A percentile compares a stretch with the other conserved stretches of the same genome.
Conservation (phyloP, 2,113 vertebrate genomes). For the Xenotilapia leptura region DNA sequence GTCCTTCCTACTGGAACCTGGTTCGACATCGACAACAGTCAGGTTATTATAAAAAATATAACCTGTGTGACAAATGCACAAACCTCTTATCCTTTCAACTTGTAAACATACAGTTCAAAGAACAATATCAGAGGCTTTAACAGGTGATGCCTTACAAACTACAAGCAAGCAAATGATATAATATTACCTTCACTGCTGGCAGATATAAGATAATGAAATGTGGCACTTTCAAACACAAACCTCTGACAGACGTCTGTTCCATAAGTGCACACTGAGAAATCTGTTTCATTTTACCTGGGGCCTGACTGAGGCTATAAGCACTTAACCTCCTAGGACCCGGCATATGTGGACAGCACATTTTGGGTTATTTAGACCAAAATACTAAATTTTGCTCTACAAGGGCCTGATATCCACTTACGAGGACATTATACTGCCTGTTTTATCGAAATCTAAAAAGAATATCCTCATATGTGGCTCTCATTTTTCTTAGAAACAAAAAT, state of each 20-base stretch:
- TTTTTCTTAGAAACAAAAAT: neutral
- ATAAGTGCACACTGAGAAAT: neutral
- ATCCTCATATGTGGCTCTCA: neutral
- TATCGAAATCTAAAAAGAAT: neutral
- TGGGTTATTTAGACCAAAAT: fast-evolving
- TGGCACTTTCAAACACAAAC: neutral
- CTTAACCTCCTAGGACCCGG: fast-evolving
- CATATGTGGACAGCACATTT: neutral
- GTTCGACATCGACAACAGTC: neutral
- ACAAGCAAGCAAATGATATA: neutral
- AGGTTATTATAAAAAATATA: neutral
- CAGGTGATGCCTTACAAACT: neutral
- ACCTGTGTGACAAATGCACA: neutral
- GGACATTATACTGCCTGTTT: fast-evolving
- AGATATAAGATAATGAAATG: neutral
- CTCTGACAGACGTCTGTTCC: neutral
- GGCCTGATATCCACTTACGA: neutral
- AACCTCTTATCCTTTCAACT: neutral
- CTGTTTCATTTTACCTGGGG: fast-evolving
- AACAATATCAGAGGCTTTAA: neutral
- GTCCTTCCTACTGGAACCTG: conserved; percentile 91
- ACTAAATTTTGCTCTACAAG: neutral
- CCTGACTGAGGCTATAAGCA: neutral
- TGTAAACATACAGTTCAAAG: neutral
- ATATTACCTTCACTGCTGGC: neutral